phyloP scores from a whole-genome alignment of 2,113 vertebrate species.

The Trogon surrucura region DNA sequence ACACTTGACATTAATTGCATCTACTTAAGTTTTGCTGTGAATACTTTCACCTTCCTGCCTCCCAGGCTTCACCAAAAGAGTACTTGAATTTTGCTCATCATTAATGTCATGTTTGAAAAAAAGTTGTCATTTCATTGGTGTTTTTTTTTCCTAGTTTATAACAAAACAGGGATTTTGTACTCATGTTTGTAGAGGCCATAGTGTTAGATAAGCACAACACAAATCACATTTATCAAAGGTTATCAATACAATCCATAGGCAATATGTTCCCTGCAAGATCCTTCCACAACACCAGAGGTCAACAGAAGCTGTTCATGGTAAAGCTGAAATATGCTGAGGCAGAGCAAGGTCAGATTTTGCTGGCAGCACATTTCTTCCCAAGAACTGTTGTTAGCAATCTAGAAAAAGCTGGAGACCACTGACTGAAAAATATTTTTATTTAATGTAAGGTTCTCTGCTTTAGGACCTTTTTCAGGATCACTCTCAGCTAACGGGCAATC shows the following conservation, averaged over 20 bases:
- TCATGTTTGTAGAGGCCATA: not conserved
- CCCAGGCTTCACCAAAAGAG: not conserved
- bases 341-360: not conserved
- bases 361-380: not conserved
- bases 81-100: not conserved
- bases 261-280: not conserved
- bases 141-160: not conserved
- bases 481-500: not conserved
- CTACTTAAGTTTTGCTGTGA: not conserved
- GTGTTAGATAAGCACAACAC: not conserved
- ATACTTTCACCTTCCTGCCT: not conserved
- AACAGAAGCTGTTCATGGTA: not conserved
- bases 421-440: not conserved
- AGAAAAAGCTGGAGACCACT: not conserved
- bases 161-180: not conserved
- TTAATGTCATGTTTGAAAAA: not conserved
- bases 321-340: not conserved
- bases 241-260: not conserved
- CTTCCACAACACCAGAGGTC: not conserved
- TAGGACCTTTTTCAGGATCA: not conserved
- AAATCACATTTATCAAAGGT: not conserved
- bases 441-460: not conserved
- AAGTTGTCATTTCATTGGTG: not conserved
- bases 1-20: not conserved
- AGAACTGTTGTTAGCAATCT: not conserved